Base-by-base conservation (phyloP, 2,113 vertebrate genomes). In the Reinhardtius hippoglossoides region DNA sequence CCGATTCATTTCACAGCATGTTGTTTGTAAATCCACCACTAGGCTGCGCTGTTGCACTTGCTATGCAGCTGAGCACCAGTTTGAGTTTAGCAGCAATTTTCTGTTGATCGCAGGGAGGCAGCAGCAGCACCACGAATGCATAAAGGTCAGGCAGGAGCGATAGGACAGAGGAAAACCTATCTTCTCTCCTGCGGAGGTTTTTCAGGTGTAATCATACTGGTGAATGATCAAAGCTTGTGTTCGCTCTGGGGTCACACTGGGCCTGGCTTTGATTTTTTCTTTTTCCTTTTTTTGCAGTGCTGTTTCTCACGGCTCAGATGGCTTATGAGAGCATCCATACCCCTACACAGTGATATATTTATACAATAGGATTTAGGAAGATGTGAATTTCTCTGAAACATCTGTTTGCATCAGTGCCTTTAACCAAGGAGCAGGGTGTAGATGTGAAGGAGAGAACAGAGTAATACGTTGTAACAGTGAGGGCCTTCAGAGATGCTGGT, bases 21-120 rank as follows among this genome's bases (percentile, higher is more conserved):
- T 23, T 59, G 4, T 82, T 69, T 72, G 8, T 6, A 1, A 2
- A 16, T 15, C 21, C 1, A 54, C 88, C 92, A 87, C 88, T 87
- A 66, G 91, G 83, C 10, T 16, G 79, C 91, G 81, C 85, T 92
- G 89, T 93, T 93, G 92, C 55, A 79, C 54, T 83, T 71, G 2
- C 52, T 59, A 71, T 76, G 55, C 10, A 0, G 9, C 18, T 12
- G 20, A 35, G 23, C 61, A 13, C 1, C 24, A 60, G 61, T 64
- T 61, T 42, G 61, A 12, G 60, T 1, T 27, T 48, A 56, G 59
- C 66, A 37, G 40, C 54, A 76, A 2, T 81, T 74, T 79, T 54
- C 74, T 76, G 20, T 82, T 90, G 62, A 67, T 86, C 50, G 13
- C 82, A 78, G 67, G 70, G 81, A 83, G 81, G 81, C 84, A 86